Conservation (phyloP, 1,140 invertebrate genomes). For the Drosophila triauraria region DNA sequence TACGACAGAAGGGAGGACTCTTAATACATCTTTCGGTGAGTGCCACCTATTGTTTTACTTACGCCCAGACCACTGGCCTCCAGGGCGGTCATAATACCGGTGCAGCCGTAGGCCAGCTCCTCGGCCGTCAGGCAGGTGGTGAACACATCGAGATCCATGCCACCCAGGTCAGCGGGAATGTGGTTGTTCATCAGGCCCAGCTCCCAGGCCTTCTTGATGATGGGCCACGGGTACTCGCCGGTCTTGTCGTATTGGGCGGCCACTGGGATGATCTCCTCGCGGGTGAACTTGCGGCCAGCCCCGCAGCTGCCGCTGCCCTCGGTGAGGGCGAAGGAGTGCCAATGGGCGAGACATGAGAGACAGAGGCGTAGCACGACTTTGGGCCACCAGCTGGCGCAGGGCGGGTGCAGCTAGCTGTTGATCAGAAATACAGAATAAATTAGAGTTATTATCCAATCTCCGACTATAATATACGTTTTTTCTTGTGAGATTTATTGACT, state of each 20-base stretch:
- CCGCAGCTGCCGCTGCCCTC: slow-evolving; percentile 94
- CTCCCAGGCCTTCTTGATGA: slow-evolving; percentile 97
- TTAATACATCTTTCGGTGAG: background rate
- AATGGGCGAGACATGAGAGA: slow-evolving; percentile 63
- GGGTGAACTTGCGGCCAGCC: slow-evolving; percentile 95
- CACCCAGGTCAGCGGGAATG: slow-evolving; percentile 91
- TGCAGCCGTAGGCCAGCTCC: slow-evolving; percentile 97
- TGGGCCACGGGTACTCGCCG: slow-evolving; percentile 97
- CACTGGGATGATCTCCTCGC: slow-evolving; percentile 96
- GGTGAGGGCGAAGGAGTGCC: slow-evolving; percentile 86
- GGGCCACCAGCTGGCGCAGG: slow-evolving; percentile 73
- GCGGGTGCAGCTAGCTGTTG: slow-evolving; percentile 66
- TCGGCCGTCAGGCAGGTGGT: slow-evolving; percentile 95
- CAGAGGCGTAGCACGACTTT: slow-evolving; percentile 67
- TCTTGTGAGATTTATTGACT: background rate
- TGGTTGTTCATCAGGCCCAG: slow-evolving; percentile 95
- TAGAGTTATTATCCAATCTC: background rate
- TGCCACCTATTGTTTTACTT: slow-evolving; percentile 85
- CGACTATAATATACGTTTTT: background rate
- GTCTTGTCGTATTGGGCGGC: slow-evolving; percentile 95
- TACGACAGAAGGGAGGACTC: slow-evolving; percentile 77
- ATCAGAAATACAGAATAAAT: background rate
- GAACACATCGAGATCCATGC: slow-evolving; percentile 91
- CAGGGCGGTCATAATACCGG: slow-evolving; percentile 96
- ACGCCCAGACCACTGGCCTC: slow-evolving; percentile 96